Conservation (phyloP, 2,888 invertebrate genomes). For the Pomacea canaliculata region DNA sequence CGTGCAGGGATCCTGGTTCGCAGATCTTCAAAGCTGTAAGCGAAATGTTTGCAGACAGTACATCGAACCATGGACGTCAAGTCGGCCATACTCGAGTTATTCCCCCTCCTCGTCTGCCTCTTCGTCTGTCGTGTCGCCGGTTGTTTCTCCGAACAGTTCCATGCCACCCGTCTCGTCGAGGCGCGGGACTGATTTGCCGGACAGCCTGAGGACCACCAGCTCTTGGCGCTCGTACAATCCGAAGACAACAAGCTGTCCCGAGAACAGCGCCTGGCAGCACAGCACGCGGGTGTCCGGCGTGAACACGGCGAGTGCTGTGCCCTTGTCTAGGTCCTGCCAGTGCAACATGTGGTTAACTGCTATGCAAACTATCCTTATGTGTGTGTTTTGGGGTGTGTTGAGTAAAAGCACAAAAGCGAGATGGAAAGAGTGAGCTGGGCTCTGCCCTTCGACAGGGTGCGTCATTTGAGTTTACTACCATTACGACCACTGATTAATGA, state of each 20-base stretch:
- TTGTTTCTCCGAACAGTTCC: slow-evolving; percentile 56
- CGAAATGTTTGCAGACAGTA: too few relatives aligned
- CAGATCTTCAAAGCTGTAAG: too few relatives aligned
- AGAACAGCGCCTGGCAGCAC: slow-evolving; percentile 54
- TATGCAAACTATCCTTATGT: too few relatives aligned
- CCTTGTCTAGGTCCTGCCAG: slow-evolving; percentile 52
- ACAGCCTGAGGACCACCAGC: slow-evolving; percentile 52
- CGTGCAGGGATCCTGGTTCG: too few relatives aligned
- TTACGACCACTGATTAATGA: too few relatives aligned
- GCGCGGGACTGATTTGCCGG: slow-evolving; percentile 39
- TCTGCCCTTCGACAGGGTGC: too few relatives aligned
- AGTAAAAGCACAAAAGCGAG: too few relatives aligned
- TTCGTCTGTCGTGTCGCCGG: slow-evolving; percentile 53
- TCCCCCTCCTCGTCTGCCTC: slow-evolving; percentile 54
- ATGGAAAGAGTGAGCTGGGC: too few relatives aligned
- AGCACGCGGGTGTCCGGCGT: slow-evolving; percentile 64
- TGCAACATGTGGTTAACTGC: not conserved
- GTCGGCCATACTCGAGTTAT: not conserved
- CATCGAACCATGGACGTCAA: too few relatives aligned
- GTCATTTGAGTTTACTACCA: too few relatives aligned
- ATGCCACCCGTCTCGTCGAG: slow-evolving; percentile 43
- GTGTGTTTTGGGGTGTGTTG: too few relatives aligned
- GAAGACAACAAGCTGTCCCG: slow-evolving; percentile 58
- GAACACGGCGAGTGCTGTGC: slow-evolving; percentile 57
- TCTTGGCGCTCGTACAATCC: slow-evolving; percentile 62